Conservation (phyloP, 2,888 invertebrate genomes). For the Synanthedon vespiformis region DNA sequence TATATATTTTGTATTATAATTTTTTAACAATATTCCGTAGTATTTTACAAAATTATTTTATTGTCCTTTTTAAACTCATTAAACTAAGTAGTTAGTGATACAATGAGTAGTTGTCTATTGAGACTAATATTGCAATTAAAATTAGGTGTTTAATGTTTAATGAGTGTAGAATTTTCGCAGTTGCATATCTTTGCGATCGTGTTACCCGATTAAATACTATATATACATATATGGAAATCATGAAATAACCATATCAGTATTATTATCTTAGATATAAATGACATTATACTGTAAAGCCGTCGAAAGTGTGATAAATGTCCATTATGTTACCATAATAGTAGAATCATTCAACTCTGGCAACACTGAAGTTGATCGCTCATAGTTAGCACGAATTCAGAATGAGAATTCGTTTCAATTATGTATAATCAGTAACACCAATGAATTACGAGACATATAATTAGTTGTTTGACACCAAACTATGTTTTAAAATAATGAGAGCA, state of each 20-base stretch:
- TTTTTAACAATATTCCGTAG: conserved; percentile 65
- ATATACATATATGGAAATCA: conserved; percentile 1
- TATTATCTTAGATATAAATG: conserved; percentile 6
- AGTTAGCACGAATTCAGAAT: too few species aligned
- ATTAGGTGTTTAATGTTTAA: conserved; percentile 39
- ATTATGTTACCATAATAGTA: conserved; percentile 11
- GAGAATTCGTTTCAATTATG: too few species aligned
- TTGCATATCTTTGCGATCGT: conserved; percentile 44
- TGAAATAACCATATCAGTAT: conserved; percentile 1
- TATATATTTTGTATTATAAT: conserved; percentile 57
- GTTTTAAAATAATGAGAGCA: too few species aligned
- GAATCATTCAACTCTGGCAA: conserved; percentile 1
- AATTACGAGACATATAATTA: too few species aligned
- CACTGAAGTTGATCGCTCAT: too few species aligned
- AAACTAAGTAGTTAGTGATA: conserved; percentile 42
- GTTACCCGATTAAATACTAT: neutral
- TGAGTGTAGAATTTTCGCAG: conserved; percentile 31
- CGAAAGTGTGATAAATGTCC: conserved; percentile 12
- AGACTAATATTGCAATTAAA: conserved; percentile 41
- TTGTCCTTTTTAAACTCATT: conserved; percentile 42
- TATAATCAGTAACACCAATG: too few species aligned
- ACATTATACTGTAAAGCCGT: conserved; percentile 3
- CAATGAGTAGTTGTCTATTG: conserved; percentile 39
- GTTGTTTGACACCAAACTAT: too few species aligned
- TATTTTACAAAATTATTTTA: conserved; percentile 58